A percentile compares a stretch with the other conserved stretches of the same genome.
Evolutionary conservation across 2,888 invertebrate genomes (phyloP).

Genomic region (Strigamia transsilvanica): DNA sequence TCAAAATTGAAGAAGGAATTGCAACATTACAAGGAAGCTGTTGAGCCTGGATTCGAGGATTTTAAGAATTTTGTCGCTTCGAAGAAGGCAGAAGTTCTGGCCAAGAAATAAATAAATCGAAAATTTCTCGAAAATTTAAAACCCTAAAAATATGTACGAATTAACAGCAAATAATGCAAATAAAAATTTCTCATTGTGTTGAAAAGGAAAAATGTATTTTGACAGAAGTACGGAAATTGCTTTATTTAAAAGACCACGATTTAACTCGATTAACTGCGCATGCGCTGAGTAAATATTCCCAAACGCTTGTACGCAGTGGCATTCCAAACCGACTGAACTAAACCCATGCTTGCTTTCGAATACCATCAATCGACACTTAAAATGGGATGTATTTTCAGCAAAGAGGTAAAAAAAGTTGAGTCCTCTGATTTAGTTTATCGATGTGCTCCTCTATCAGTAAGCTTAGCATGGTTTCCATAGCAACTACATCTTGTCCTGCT

Average conservation of each 20-base stretch:
- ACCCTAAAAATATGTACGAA: not conserved
- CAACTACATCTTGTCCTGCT: slow-evolving; percentile 16
- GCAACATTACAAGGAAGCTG: slow-evolving; percentile 69
- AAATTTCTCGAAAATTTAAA: not conserved
- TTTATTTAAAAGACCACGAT: not conserved
- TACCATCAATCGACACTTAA: not conserved
- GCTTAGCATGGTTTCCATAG: slow-evolving; percentile 32
- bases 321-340: slow-evolving; percentile 3
- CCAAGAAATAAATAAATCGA: not conserved
- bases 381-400: slow-evolving; percentile 43
- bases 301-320: slow-evolving; percentile 17
- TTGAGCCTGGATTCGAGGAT: slow-evolving; percentile 59
- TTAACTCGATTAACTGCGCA: not conserved
- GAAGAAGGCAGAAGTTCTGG: slow-evolving; percentile 18
- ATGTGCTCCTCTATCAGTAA: not conserved
- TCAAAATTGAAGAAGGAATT: slow-evolving; percentile 69
- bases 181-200: not conserved
- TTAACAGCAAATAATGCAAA: not conserved
- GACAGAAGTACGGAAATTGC: not conserved
- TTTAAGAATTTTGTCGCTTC: not conserved
- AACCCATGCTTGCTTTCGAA: slow-evolving; percentile 27
- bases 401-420: slow-evolving; percentile 43
- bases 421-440: not conserved
- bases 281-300: not conserved
- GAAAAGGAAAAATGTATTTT: not conserved